A percentile compares a stretch with the other conserved stretches of the same genome.
Evolutionary conservation across 2,888 invertebrate genomes (phyloP).

Genomic region (Matsumyia berberina): DNA sequence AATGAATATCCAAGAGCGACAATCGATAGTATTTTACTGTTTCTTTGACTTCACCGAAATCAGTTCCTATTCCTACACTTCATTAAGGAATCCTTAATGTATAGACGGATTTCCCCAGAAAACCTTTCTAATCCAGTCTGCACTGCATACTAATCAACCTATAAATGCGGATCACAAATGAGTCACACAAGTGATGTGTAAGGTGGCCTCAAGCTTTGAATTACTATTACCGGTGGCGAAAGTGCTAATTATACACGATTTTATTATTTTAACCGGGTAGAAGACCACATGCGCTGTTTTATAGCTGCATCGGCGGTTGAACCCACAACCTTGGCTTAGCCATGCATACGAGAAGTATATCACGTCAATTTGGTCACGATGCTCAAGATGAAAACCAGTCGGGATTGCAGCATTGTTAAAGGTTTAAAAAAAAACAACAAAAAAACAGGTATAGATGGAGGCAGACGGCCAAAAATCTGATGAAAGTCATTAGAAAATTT

Average conservation of each 20-base stretch:
- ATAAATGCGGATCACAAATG: neutral
- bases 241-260: neutral
- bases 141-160: neutral
- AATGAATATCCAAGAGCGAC: no score
- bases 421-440: neutral
- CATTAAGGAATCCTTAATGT: no score
- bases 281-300: neutral
- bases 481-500: no score
- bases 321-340: constrained; percentile 5
- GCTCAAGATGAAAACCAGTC: neutral
- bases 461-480: no score
- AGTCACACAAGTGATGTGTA: neutral
- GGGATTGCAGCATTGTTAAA: neutral
- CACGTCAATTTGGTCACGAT: neutral
- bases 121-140: neutral
- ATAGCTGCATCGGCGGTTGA: constrained; percentile 5
- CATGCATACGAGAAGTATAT: neutral
- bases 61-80: no score
- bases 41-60: no score
- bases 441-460: no score
- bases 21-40: no score
- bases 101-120: no score
- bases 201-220: neutral
- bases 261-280: neutral
- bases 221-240: neutral